A percentile compares a stretch with the other conserved stretches of the same genome.
phyloP scores from a whole-genome alignment of 1,140 invertebrate species.

The Nasonia longicornis region DNA sequence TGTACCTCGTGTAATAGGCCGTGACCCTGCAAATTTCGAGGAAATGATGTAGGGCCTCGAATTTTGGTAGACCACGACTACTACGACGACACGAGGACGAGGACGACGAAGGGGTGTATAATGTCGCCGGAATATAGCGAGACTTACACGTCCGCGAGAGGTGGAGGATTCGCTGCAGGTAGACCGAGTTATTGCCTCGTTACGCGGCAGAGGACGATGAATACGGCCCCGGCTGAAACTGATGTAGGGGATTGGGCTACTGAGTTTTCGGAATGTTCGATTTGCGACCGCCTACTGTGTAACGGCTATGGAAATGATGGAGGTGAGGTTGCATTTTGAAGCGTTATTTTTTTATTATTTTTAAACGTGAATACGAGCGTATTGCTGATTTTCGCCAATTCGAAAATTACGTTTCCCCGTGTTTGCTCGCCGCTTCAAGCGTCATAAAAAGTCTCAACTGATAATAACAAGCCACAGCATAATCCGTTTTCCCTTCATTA shows the following conservation, averaged over 20 bases:
- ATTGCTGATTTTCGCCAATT: no score
- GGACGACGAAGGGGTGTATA: not conserved
- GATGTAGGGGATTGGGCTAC: not conserved
- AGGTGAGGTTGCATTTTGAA: not conserved
- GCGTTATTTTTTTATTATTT: no score
- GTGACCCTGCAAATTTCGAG: conserved; percentile 7
- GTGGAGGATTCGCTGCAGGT: not conserved
- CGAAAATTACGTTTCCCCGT: no score
- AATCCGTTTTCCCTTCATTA: no score
- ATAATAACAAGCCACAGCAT: no score
- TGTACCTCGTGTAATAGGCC: not conserved
- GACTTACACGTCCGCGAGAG: not conserved
- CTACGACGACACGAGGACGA: not conserved
- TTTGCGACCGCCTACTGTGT: not conserved
- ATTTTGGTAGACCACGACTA: conserved; percentile 21
- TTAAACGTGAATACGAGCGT: no score
- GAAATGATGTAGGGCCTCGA: not conserved
- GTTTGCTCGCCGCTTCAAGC: no score
- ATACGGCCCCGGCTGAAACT: not conserved
- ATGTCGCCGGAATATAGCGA: not conserved
- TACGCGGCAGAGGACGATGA: conserved; percentile 13
- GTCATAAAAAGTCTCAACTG: no score
- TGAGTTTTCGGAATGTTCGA: conserved; percentile 4
- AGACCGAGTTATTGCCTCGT: conserved; percentile 31
- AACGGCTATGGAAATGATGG: no score